Base-by-base conservation (phyloP, 2,113 vertebrate genomes). In the Cettia cetti region DNA sequence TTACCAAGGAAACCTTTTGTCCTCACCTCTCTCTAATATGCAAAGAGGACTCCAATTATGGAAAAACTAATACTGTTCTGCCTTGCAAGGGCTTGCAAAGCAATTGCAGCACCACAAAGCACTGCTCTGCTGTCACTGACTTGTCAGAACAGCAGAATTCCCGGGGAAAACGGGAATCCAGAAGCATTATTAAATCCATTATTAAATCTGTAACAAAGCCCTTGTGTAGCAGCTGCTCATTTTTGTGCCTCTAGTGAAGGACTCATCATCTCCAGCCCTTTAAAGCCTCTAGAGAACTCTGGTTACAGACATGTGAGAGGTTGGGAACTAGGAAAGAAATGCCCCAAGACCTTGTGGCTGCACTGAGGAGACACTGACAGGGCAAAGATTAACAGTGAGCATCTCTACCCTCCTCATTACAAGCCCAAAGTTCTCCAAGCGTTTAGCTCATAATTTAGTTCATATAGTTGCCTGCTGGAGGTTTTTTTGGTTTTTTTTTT, bases 11-110 rank as follows among this genome's bases (percentile, higher is more conserved):
- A 95, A 91, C 69, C 83, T 84, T 93, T 92, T 86, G 88, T 84
- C 80, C 90, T 89, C 82, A 89, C 82, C 90, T 93, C 95, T 93
- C 80, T 86, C 64, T 84, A 68, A 84, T 76, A 86, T 69, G 69
- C 68, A 88, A 88, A 90, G 69, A 92, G 31, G 79, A 78, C 76
- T 44, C 75, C 54, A 93, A 80, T 78, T 93, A 83, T 21, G 0
- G 68, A 92, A 86, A 82, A 90, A 76, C 42, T 14, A 86, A 81
- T n/a, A 75, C 28, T 20, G 21, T 23, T 92, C 60, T 56, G 54
- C 82, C 52, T 33, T n/a, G 70, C 66, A 76, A 42, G 0, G 24
- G 59, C 49, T 85, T 88, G 94, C 82, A 92, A 70, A 88, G 72
- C 4, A 63, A 74, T 63, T 2, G 7, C 1, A 68, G 60, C 47